These are phyloP conservation scores for Haemorhous mexicanus DNA, from an alignment of 2,113 vertebrate genomes.

Conservation along the genomic window DNA sequence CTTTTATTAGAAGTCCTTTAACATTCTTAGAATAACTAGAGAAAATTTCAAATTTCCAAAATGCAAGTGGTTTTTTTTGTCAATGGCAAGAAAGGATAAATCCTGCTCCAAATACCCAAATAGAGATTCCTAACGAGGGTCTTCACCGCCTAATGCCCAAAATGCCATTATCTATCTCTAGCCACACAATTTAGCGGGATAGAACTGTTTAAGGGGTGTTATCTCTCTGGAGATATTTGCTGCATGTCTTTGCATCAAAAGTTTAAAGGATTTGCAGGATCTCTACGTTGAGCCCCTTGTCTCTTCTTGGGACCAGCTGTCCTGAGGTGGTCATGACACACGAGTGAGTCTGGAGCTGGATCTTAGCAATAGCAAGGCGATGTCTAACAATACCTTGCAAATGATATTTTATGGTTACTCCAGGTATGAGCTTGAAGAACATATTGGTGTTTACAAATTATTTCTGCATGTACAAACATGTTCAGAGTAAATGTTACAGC, in stretches of 20 bases:
- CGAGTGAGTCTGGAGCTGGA: neutral
- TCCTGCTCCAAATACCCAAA: neutral
- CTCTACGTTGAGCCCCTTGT: neutral
- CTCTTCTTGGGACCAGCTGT: neutral
- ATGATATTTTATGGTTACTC: too few species aligned
- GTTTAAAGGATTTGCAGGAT: neutral
- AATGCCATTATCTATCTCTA: neutral
- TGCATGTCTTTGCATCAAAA: accelerated
- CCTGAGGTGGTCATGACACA: neutral
- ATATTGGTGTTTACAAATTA: neutral
- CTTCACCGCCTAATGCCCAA: neutral
- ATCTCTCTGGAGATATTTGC: neutral
- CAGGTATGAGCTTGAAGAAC: too few species aligned
- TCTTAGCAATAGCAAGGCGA: neutral
- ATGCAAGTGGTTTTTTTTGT: neutral
- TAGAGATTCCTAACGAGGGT: neutral
- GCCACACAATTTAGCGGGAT: neutral
- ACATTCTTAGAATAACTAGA: neutral
- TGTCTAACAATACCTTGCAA: neutral
- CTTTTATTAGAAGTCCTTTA: neutral
- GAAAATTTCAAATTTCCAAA: neutral
- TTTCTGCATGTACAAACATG: neutral
- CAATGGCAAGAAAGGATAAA: neutral
- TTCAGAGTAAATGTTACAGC: neutral
- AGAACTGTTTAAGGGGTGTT: neutral